Percentiles rank a stretch among this genome's conserved stretches.
phyloP scores from a whole-genome alignment of 2,888 invertebrate species.

The Amphimallon solstitiale region DNA sequence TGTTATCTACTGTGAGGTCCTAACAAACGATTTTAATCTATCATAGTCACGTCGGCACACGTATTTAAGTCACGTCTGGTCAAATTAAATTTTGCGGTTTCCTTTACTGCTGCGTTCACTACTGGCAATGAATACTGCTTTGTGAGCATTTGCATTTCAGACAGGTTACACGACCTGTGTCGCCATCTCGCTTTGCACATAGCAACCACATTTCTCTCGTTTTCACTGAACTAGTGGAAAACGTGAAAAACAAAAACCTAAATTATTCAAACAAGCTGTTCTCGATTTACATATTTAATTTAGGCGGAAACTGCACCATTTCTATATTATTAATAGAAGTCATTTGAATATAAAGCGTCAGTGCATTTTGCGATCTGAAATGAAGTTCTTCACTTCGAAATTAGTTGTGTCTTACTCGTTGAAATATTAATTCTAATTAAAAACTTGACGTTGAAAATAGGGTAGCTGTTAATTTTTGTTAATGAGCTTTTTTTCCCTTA shows the following conservation, averaged over 20 bases:
- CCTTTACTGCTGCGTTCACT: conserved; percentile 37
- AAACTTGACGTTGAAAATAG: too few species aligned
- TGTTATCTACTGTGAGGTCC: too few species aligned
- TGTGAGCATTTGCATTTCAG: not conserved
- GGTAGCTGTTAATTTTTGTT: too few species aligned
- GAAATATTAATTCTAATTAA: too few species aligned
- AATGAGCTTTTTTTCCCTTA: too few species aligned
- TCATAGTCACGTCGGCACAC: conserved; percentile 45
- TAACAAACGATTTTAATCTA: conserved; percentile 44
- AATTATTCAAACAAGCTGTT: conserved; percentile 42
- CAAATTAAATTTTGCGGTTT: conserved; percentile 59
- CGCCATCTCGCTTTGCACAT: conserved; percentile 2
- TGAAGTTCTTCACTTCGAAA: too few species aligned
- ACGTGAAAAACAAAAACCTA: conserved; percentile 4
- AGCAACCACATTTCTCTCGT: not conserved
- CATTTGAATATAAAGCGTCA: too few species aligned
- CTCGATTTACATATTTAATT: conserved; percentile 46
- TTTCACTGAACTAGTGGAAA: conserved; percentile 4
- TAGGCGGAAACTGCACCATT: conserved; percentile 25
- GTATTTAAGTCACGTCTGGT: conserved; percentile 56
- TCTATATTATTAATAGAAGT: too few species aligned
- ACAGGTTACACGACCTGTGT: conserved; percentile 2
- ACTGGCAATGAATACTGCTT: not conserved
- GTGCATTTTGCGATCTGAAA: too few species aligned
- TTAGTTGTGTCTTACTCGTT: too few species aligned